Evolutionary conservation across 2,113 vertebrate species (phyloP), one percentile per base, ranked within the genome.

Genomic region (Pao palembangensis): DNA sequence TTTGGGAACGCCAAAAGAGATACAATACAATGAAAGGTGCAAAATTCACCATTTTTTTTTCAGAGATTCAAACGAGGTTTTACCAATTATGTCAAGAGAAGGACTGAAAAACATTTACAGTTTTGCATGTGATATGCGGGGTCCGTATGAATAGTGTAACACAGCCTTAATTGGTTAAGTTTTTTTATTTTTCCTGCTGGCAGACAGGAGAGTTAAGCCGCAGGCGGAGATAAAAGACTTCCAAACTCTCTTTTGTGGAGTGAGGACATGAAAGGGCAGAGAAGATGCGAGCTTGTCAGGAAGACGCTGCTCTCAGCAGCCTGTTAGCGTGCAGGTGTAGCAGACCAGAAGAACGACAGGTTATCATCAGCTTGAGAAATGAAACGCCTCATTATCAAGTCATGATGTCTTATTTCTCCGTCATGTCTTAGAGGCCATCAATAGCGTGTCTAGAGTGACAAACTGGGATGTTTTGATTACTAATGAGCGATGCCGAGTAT

Each of bases 251-350:
- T 82, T 85, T 89, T 90, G 88, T 88, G 81, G 75, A 74, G 79
- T 49, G 58, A 69, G 61, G 59, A 89, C 86, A 92, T 90, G 89
- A 91, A 88, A 91, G 85, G 79, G 79, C 71, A 82, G 59, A 61
- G 75, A 72, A 82, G 86, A 88, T 81, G 80, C 83, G 71, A 85
- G 85, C 83, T 76, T 88, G 89, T 91, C 86, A 88, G 78, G 64
- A 78, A 69, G 73, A 73, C 76, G 71, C 63, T 56, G 51, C 62
- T 79, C 72, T 66, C 76, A 74, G 82, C 80, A 75, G 81, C 68
- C 83, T 76, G 75, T 84, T 79, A 87, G 75, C 58, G 71, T 69
- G 79, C 76, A 82, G 80, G 80, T 85, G 85, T 73, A 85, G 75
- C 82, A 60, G 79, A 85, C 74, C 78, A 79, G 83, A 83, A 87